Percentiles rank a stretch among this genome's conserved stretches.
These are phyloP conservation scores for Rhyacophila brunnea DNA, from an alignment of 1,140 invertebrate species.

Conservation along the genomic window DNA sequence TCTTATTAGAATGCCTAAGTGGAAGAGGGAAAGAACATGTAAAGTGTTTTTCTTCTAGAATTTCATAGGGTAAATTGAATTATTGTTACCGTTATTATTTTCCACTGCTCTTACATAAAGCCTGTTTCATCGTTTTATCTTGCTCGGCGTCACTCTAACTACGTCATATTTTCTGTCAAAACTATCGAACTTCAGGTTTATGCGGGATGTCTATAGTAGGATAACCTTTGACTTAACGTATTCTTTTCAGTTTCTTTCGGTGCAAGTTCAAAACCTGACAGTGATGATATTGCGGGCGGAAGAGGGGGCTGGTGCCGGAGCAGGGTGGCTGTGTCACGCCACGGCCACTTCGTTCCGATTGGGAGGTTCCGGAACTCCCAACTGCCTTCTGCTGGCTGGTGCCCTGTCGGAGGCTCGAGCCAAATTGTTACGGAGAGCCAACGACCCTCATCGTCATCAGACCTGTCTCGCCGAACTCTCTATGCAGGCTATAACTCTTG, in stretches of 20 bases:
- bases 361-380: constrained; percentile 52
- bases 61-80: too few species aligned
- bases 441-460: constrained; percentile 35
- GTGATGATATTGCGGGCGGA: constrained; percentile 65
- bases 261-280: constrained; percentile 80
- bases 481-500: constrained; percentile 66
- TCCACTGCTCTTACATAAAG: too few species aligned
- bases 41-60: too few species aligned
- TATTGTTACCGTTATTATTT: too few species aligned
- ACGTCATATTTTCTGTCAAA: too few species aligned
- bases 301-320: constrained; percentile 46
- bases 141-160: too few species aligned
- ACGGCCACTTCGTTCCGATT: constrained; percentile 75
- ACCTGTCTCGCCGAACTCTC: constrained; percentile 68
- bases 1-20: too few species aligned
- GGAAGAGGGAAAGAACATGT: too few species aligned
- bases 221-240: too few species aligned
- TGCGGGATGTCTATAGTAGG: too few species aligned
- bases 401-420: constrained; percentile 58
- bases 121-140: too few species aligned
- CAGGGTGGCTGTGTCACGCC: constrained; percentile 74
- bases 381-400: constrained; percentile 70
- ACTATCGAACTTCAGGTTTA: too few species aligned
- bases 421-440: constrained; percentile 35
- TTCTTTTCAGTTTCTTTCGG: constrained; percentile 72